A percentile compares a stretch with the other conserved stretches of the same genome.
Evolutionary conservation across 2,797 vertebrate genomes (phyloP).

Genomic region (Harpagifer antarcticus): DNA sequence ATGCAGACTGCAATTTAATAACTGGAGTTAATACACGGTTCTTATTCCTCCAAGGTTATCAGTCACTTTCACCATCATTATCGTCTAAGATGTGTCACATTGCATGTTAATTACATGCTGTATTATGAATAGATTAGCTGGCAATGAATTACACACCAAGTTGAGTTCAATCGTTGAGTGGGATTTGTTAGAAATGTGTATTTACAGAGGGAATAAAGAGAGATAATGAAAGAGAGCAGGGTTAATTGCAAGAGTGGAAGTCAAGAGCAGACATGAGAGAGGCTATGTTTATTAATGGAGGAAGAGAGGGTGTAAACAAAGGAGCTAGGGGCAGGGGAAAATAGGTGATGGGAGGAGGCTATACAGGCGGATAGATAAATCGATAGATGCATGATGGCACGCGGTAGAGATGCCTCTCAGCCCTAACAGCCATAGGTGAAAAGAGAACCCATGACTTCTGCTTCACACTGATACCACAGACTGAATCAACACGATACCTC

Average conservation of each 20-base stretch:
- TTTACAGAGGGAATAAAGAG: conserved; percentile 18
- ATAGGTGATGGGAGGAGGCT: neutral
- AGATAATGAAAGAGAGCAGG: conserved; percentile 1
- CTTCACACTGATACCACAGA: conserved; percentile 63
- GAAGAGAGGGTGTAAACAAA: conserved; percentile 44
- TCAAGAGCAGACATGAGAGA: neutral
- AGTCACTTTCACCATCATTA: conserved; percentile 30
- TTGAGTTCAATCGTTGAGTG: neutral
- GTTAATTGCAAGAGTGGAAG: conserved; percentile 33
- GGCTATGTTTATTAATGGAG: conserved; percentile 42
- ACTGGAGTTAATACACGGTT: conserved; percentile 12
- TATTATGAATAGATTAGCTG: conserved; percentile 20
- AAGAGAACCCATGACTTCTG: conserved; percentile 55
- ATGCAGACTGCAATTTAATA: conserved; percentile 15
- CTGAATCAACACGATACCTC: conserved; percentile 58
- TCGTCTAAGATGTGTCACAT: conserved; percentile 17
- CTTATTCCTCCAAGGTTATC: conserved; percentile 14
- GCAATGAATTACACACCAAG: neutral
- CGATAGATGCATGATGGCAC: conserved; percentile 32
- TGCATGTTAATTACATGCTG: conserved; percentile 20
- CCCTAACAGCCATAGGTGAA: conserved; percentile 39
- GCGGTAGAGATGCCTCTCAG: conserved; percentile 28
- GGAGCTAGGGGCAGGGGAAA: conserved; percentile 7
- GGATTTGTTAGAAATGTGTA: neutral
- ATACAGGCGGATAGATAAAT: conserved; percentile 14